phyloP scores from a whole-genome alignment of 2,797 vertebrate species.

The Rhinella marina region DNA sequence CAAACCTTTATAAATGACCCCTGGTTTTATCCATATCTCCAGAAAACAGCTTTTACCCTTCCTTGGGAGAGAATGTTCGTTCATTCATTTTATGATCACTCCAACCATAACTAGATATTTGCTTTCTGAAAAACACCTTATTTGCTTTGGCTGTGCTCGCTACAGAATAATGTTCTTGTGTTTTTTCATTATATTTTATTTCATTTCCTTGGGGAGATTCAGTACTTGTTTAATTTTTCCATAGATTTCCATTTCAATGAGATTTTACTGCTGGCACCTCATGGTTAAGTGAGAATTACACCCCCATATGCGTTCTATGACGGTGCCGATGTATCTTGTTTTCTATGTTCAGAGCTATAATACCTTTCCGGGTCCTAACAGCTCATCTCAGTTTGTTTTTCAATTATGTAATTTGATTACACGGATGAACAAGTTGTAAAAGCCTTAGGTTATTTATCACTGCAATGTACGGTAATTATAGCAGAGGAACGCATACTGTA shows the following conservation, averaged over 20 bases:
- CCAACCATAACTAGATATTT: not conserved
- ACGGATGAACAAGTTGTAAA: not conserved
- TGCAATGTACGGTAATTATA: not conserved
- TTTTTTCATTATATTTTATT: not conserved
- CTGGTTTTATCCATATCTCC: not conserved
- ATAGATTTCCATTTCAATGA: constrained; percentile 24
- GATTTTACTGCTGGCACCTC: not conserved
- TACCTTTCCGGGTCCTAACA: not conserved
- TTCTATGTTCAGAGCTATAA: not conserved
- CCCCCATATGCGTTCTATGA: not conserved
- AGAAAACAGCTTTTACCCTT: not conserved
- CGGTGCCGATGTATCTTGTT: no score
- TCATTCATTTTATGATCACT: not conserved
- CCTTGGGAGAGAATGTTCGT: not conserved
- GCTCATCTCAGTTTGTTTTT: not conserved
- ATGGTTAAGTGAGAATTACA: not conserved
- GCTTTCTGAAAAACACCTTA: not conserved
- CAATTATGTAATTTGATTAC: not conserved
- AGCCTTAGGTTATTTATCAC: not conserved
- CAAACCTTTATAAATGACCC: not conserved
- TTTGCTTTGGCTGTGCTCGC: not conserved
- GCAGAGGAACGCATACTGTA: not conserved
- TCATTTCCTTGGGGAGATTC: not conserved
- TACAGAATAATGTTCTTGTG: constrained; percentile 7
- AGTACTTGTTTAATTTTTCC: not conserved